These are phyloP conservation scores for Heterodera filipjevi DNA, from an alignment of 2,888 invertebrate genomes.

Conservation along the genomic window DNA sequence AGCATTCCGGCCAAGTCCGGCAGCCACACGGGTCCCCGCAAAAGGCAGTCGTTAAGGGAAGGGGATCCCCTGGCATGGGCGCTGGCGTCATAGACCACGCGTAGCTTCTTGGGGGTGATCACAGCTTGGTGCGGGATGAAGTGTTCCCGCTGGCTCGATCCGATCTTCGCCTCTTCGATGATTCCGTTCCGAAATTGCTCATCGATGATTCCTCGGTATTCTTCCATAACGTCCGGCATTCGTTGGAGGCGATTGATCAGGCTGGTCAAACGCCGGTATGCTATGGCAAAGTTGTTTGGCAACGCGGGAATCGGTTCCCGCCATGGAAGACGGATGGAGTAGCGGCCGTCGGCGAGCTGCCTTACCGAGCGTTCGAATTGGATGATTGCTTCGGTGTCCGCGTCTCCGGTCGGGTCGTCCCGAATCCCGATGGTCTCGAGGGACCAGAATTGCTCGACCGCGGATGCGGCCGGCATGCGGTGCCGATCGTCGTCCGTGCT, in stretches of 20 bases:
- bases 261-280: not conserved
- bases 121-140: conserved; percentile 25
- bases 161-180: conserved; percentile 33
- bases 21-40: conserved; percentile 36
- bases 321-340: not conserved
- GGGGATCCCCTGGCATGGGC: conserved; percentile 12
- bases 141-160: not conserved
- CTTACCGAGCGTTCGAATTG: not conserved
- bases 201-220: conserved; percentile 7
- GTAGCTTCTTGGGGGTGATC: conserved; percentile 43
- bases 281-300: conserved; percentile 10
- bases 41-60: conserved; percentile 40
- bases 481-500: not conserved
- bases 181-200: conserved; percentile 28
- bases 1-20: too few species aligned
- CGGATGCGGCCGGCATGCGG: not conserved
- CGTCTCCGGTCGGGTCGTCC: conserved; percentile 3
- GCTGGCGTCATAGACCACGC: conserved; percentile 50
- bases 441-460: conserved; percentile 14
- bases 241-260: not conserved
- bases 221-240: not conserved
- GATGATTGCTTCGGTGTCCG: not conserved
- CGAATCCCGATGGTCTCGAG: conserved; percentile 3
- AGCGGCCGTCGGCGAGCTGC: not conserved
- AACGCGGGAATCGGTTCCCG: not conserved